Base-by-base conservation (phyloP, 2,888 invertebrate genomes). In the Ophion costatus region DNA sequence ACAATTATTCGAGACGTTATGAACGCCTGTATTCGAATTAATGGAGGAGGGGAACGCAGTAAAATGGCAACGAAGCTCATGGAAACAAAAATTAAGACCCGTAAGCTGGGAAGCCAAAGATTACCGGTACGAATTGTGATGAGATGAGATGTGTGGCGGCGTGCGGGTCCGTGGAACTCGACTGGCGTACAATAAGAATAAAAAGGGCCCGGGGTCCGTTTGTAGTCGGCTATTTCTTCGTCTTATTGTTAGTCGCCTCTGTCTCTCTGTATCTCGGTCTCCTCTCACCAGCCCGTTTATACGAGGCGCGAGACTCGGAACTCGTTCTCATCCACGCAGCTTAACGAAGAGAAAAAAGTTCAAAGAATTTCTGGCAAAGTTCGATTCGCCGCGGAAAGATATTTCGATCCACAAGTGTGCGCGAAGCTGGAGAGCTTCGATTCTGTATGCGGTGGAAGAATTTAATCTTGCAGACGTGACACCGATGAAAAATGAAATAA, bases 391-490 rank as follows among this genome's bases (percentile, higher is more conserved):
- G 61, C 80, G 56, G 57, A 71, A 67, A 56, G 22, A 80, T 67
- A 70, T 79, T 79, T 61, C 64, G 59, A 63, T 42, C 57, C 64
- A 24, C 22, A 51, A n/a, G 56, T 29, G n/a, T 75, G 45, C 51
- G 17, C 4, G 11, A 45, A 51, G 29, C 29, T 14, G 5, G 11
- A 59, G 57, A 71, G 17, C 51, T 24, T n/a, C 56, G 51, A 20
- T 45, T 64, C 45, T 45, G 10, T 33, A 17, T 22, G 66, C 11
- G 51, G 42, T 57, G 24, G 7, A 59, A 24, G 22, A 63, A 59
- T 64, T 78, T 84, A 70, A 84, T 84, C 81, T 79, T 64, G 45
- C 4, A 57, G 78, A 84, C 81, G 84, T 84, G 74, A 75, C 81
- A 38, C 38, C 75, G 75, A 81, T 64, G 51, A 79, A 81, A 78